Base-by-base conservation (phyloP, 2,113 vertebrate species). In the Gymnogyps californianus region DNA sequence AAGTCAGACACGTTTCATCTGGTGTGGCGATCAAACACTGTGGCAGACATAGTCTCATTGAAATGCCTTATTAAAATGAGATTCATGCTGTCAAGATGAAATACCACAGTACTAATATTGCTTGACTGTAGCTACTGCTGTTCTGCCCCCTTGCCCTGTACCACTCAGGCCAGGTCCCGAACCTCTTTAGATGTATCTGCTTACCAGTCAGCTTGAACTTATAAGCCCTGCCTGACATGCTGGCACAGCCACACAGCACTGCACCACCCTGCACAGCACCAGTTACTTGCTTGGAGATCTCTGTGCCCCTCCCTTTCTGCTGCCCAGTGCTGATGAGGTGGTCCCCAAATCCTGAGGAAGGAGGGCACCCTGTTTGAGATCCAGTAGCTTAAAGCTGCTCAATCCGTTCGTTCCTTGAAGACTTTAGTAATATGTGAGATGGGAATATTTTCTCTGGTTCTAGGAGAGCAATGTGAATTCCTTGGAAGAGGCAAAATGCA, bases 191-290 rank as follows among this genome's bases (percentile, higher is more conserved):
- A 16, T 11, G 7, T 14, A 14, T 10, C 42, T 87, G 87, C 51
- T 83, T 34, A 52, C 42, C 3, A 49, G 8, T 10, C 57, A 57
- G 49, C 62, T 61, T 21, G 47, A 34, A 13, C 1, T 59, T 8
- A 22, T 0, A 10, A 72, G 72, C 70, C 77, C 90, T 64, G 69
- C 46, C 9, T 5, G 42, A 57, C 0, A 6, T 0, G 3, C 47
- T 16, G 25, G 52, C 66, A 40, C 3, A 2, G 11, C 55, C 74
- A 64, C 6, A 4, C 0, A 0, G 49, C 40, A 38, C n/a, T 28
- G 66, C 36, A 9, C 10, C 3, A 1, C 54, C 47, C 46, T 0
- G 0, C 11, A 15, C 14, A 11, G 52, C 4, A 10, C 36, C 40
- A 15, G 21, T 7, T 8, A 15, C 25, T 16, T 3, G 9, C 54